Percentiles rank a stretch among this genome's conserved stretches.
Evolutionary conservation across 2,113 vertebrate species (phyloP).

Genomic region (Solea senegalensis): DNA sequence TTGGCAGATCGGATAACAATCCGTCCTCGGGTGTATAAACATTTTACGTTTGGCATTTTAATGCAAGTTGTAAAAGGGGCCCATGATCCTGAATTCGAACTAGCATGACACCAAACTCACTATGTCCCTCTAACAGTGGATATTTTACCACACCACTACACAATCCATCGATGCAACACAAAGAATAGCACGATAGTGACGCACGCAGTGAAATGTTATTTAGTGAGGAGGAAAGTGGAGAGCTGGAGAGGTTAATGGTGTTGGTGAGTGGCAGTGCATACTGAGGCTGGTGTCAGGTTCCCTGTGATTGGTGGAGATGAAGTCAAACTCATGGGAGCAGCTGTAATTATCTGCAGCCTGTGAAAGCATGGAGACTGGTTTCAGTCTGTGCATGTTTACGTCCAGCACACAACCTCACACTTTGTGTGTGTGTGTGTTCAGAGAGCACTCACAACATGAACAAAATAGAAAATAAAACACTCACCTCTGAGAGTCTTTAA

Average conservation of each 20-base stretch:
- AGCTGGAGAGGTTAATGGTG: not conserved
- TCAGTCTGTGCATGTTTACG: not conserved
- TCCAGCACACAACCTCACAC: not conserved
- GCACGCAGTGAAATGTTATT: too few relatives aligned
- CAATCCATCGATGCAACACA: too few relatives aligned
- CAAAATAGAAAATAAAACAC: not conserved
- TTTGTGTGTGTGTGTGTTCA: not conserved
- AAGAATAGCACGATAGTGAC: too few relatives aligned
- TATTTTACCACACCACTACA: too few relatives aligned
- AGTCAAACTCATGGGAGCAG: constrained; percentile 6
- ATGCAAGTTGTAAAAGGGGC: too few relatives aligned
- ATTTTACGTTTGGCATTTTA: too few relatives aligned
- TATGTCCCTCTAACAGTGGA: too few relatives aligned
- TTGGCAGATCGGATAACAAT: too few relatives aligned
- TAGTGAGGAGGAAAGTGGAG: too few relatives aligned
- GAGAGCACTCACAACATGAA: not conserved
- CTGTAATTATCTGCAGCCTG: constrained; percentile 5
- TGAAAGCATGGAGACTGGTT: not conserved
- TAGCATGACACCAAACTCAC: too few relatives aligned
- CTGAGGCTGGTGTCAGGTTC: constrained; percentile 1
- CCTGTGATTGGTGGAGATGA: constrained; percentile 50
- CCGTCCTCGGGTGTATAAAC: too few relatives aligned
- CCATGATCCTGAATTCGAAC: too few relatives aligned
- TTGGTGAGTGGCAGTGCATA: not conserved
- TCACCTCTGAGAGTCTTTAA: not conserved